Evolutionary conservation across 2,113 vertebrate genomes (phyloP).

Genomic region (Elgaria multicarinata): DNA sequence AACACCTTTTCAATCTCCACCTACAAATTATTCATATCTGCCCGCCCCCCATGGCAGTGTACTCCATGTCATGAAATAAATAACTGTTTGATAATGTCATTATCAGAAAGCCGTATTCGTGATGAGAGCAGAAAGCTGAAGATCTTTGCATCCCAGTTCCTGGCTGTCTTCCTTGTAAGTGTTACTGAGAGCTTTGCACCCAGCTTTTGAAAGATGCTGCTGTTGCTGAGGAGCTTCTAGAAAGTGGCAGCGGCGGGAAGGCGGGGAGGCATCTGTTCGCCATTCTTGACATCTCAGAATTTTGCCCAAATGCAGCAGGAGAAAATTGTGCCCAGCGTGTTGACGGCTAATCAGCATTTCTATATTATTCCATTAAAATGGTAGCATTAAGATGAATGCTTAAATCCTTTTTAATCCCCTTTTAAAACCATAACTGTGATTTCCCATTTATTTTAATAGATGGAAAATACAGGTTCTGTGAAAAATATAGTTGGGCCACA

Average conservation of each 20-base stretch:
- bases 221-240: conserved; percentile 10
- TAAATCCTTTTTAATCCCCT: conserved; percentile 38
- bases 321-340: background rate
- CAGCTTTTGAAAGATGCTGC: conserved; percentile 20
- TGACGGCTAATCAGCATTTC: conserved; percentile 35
- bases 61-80: conserved; percentile 66
- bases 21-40: conserved; percentile 62
- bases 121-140: conserved; percentile 54
- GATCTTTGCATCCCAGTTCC: conserved; percentile 20
- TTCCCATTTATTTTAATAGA: conserved; percentile 39
- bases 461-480: background rate
- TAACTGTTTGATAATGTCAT: conserved; percentile 67
- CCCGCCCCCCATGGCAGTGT: background rate
- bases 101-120: conserved; percentile 60
- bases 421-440: conserved; percentile 40
- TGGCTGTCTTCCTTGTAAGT: conserved; percentile 43
- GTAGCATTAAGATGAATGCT: conserved; percentile 41
- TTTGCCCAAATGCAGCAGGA: background rate
- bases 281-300: background rate
- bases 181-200: conserved; percentile 23
- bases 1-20: conserved; percentile 65
- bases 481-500: conserved; percentile 25
- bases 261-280: background rate
- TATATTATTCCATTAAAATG: conserved; percentile 40
- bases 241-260: background rate